These are phyloP conservation scores for Typhlomys cinereus DNA, from an alignment of 2,113 vertebrate species.

Conservation along the genomic window DNA sequence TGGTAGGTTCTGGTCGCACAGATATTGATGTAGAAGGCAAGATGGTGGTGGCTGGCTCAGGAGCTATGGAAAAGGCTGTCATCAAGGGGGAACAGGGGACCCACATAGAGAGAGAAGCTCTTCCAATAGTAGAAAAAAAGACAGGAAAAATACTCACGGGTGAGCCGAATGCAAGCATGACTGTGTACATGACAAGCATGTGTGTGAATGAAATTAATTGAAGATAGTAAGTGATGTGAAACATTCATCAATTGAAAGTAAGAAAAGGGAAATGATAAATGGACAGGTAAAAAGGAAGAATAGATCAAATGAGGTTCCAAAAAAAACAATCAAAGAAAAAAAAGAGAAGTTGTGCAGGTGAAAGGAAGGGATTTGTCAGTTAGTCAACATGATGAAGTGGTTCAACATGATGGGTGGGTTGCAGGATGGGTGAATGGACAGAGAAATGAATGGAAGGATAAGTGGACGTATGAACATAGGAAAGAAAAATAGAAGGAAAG, in stretches of 20 bases:
- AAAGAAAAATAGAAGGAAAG: background rate
- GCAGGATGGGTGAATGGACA: too few relatives aligned
- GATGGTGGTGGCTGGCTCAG: background rate
- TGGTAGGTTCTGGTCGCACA: conserved; percentile 36
- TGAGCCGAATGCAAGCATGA: background rate
- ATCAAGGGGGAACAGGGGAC: background rate
- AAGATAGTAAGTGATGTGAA: background rate
- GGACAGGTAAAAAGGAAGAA: background rate
- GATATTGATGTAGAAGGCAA: background rate
- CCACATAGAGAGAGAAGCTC: background rate
- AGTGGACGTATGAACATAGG: accelerated
- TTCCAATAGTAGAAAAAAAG: too few relatives aligned
- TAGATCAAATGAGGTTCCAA: background rate
- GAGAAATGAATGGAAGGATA: too few relatives aligned
- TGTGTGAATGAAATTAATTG: background rate
- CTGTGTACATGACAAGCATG: background rate
- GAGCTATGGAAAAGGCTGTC: conserved; percentile 42
- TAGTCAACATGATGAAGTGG: background rate
- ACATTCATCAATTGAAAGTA: background rate
- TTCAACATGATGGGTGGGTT: background rate
- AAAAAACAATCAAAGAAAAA: background rate
- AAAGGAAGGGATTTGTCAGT: background rate
- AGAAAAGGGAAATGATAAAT: background rate
- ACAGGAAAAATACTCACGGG: background rate
- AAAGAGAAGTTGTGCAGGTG: background rate